A percentile compares a stretch with the other conserved stretches of the same genome.
These are phyloP conservation scores for Corydoras maculifer DNA, from an alignment of 2,113 vertebrate genomes.

Conservation along the genomic window DNA sequence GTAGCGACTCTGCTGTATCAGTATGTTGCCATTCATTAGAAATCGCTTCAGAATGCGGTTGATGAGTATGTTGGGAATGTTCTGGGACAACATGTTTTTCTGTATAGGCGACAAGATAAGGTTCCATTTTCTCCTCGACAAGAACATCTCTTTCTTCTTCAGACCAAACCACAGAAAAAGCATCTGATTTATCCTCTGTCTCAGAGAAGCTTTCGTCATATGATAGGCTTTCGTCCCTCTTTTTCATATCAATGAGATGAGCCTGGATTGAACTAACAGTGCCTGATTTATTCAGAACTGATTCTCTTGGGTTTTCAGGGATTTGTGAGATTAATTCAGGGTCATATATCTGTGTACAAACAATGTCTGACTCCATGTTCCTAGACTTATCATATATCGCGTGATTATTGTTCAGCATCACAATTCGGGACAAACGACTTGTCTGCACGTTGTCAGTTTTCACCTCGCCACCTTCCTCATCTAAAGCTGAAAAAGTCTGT, in stretches of 20 bases:
- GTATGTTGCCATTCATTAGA: neutral
- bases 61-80: neutral
- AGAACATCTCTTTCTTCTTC: slow-evolving; percentile 36
- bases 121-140: slow-evolving; percentile 17
- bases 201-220: slow-evolving; percentile 19
- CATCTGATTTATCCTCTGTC: slow-evolving; percentile 29
- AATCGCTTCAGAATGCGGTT: neutral
- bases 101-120: slow-evolving; percentile 15
- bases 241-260: slow-evolving; percentile 20
- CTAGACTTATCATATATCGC: slow-evolving; percentile 14
- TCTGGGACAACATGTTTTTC: slow-evolving; percentile 27
- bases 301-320: slow-evolving; percentile 18
- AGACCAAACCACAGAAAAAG: slow-evolving; percentile 41
- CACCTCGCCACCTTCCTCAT: neutral
- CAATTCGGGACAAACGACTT: slow-evolving; percentile 25
- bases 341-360: slow-evolving; percentile 10
- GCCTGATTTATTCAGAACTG: slow-evolving; percentile 12
- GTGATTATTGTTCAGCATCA: slow-evolving; percentile 42
- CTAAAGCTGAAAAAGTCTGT: neutral
- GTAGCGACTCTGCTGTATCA: neutral
- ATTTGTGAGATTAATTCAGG: slow-evolving; percentile 6
- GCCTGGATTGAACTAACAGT: slow-evolving; percentile 18
- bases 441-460: slow-evolving; percentile 38
- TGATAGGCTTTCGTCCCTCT: neutral
- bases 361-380: slow-evolving; percentile 2